Conservation (phyloP, 2,113 vertebrate genomes). For the Ellobius talpinus region DNA sequence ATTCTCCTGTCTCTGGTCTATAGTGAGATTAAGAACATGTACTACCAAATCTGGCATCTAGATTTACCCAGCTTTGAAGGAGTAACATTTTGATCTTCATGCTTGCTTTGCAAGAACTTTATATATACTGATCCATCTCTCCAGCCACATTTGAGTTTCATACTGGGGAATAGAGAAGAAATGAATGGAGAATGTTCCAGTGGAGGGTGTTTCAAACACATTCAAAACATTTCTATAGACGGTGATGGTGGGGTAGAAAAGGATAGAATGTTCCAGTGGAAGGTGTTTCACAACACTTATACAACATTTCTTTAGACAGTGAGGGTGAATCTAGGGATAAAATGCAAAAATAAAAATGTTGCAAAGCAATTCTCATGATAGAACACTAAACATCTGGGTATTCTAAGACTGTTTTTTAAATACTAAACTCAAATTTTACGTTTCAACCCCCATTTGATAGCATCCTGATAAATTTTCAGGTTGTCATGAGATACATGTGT, state of each 20-base stretch:
- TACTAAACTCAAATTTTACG: neutral
- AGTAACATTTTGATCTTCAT: neutral
- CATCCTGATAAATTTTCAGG: neutral
- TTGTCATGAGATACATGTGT: neutral
- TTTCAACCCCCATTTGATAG: conserved; percentile 1
- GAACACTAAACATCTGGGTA: neutral
- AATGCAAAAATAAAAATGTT: neutral
- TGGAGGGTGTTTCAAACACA: neutral
- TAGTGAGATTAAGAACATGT: neutral
- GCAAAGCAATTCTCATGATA: neutral
- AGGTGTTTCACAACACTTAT: neutral
- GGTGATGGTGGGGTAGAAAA: neutral
- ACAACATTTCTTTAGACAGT: neutral
- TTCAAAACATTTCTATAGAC: neutral
- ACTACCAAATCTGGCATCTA: neutral
- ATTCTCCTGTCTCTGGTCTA: neutral
- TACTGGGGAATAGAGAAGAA: neutral
- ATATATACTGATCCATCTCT: neutral
- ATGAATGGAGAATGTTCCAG: neutral
- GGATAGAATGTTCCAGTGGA: neutral
- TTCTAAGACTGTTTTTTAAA: neutral
- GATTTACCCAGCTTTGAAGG: neutral
- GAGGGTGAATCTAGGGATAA: neutral
- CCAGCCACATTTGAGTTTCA: neutral
- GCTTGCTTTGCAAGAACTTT: neutral